phyloP scores from a whole-genome alignment of 2,113 vertebrate genomes.

The Nerophis ophidion region DNA sequence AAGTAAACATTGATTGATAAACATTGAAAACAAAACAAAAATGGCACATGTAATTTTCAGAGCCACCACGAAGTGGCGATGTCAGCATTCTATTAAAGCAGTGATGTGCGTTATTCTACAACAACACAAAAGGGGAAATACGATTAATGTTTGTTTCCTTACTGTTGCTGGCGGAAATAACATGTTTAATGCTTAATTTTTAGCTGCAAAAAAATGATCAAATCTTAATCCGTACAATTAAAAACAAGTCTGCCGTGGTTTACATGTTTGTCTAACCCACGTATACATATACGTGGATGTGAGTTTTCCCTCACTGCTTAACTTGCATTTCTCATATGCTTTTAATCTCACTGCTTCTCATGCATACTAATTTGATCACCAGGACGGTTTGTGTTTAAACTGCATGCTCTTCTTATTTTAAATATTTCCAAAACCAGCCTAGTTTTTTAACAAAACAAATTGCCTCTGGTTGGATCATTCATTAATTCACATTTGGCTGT shows the following conservation, averaged over 20 bases:
- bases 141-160: constrained; percentile 72
- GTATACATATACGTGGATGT: constrained; percentile 52
- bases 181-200: constrained; percentile 60
- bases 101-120: neutral
- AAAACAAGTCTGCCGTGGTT: constrained; percentile 18
- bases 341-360: constrained; percentile 59
- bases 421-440: constrained; percentile 50
- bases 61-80: constrained; percentile 60
- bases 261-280: constrained; percentile 20
- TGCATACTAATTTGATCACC: constrained; percentile 65
- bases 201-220: constrained; percentile 45
- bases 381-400: neutral
- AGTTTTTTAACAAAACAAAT: constrained; percentile 59
- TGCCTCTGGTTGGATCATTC: constrained; percentile 64
- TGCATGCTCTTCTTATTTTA: constrained; percentile 41
- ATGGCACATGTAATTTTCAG: constrained; percentile 3
- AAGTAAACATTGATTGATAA: no score
- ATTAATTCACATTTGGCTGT: constrained; percentile 66
- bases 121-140: constrained; percentile 29
- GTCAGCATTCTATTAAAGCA: constrained; percentile 39
- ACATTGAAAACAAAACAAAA: no score
- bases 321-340: constrained; percentile 55
- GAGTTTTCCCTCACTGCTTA: constrained; percentile 53
- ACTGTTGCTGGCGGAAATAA: constrained; percentile 62
- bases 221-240: constrained; percentile 53